These are phyloP conservation scores for Hemitrygon akajei DNA, from an alignment of 2,797 vertebrate species.

Conservation along the genomic window DNA sequence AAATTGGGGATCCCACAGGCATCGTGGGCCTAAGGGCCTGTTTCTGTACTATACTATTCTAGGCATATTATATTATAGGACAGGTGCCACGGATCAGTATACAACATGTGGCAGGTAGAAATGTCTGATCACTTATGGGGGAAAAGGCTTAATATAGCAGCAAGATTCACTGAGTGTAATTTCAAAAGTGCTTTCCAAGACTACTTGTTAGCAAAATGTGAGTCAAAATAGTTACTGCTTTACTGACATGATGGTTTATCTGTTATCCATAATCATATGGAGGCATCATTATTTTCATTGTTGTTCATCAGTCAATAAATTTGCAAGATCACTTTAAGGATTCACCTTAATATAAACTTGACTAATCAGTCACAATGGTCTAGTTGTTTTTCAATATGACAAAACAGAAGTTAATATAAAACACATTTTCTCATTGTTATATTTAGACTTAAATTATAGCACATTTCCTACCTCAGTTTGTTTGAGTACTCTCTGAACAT, in stretches of 20 bases:
- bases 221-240: background rate
- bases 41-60: too few species aligned
- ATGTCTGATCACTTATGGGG: background rate
- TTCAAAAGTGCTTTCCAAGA: background rate
- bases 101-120: background rate
- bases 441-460: background rate
- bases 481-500: slow-evolving; percentile 67
- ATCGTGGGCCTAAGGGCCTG: too few species aligned
- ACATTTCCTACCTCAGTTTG: slow-evolving; percentile 64
- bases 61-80: background rate
- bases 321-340: background rate
- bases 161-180: background rate
- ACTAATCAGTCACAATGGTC: background rate
- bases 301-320: background rate
- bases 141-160: background rate
- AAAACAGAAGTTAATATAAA: background rate
- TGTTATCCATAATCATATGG: background rate
- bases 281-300: background rate
- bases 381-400: background rate
- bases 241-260: background rate
- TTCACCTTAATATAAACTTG: background rate
- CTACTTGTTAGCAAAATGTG: background rate
- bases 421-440: background rate
- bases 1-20: too few species aligned
- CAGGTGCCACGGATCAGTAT: background rate